Base-by-base conservation (phyloP, 2,888 invertebrate genomes). In the Orthosia gothica region DNA sequence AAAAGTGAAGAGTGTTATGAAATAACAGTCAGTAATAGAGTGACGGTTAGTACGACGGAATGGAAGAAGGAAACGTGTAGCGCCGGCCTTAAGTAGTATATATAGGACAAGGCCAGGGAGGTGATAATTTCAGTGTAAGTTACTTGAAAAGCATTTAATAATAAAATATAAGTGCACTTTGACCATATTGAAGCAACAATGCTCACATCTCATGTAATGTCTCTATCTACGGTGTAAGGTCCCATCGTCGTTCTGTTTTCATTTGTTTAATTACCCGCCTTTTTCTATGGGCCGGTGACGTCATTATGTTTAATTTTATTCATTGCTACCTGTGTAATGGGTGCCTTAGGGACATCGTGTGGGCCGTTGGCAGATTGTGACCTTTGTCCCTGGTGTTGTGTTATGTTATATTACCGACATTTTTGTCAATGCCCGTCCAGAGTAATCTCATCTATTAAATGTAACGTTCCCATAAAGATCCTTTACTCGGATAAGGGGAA, bases 271-370 rank as follows among this genome's bases (percentile, higher is more conserved):
- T 62, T 65, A 40, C 40, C 13, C 16, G 23, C 49, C 65, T 68
- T 68, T 74, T 65, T 70, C 58, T 68, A 32, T 57, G 54, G 55
- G 20, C 26, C 1, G 12, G 70, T 64, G 81, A 70, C 45, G 64
- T 67, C 67, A 84, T 81, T 81, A 70, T 50, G 64, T 61, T 65
- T 70, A 84, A 75, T 75, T 68, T 68, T 84, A 81, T 84, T 84
- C 76, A 70, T 74, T 81, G 47, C 61, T 57, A 70, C 84, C 84
- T 75, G 40, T 67, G 52, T 68, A 70, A 84, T 62, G 70, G 47
- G 16, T 13, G 5, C 49, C 57, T 26, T 18, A 23, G 50, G 63
- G 66, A 61, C 50, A 40, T 52, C 54, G 52, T 54, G 65, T 61
- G 49, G 47, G 16, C 32, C 45, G 50, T 57, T 40, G n/a, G 32